phyloP scores from a whole-genome alignment of 2,797 vertebrate genomes.

The Caiman crocodilus region DNA sequence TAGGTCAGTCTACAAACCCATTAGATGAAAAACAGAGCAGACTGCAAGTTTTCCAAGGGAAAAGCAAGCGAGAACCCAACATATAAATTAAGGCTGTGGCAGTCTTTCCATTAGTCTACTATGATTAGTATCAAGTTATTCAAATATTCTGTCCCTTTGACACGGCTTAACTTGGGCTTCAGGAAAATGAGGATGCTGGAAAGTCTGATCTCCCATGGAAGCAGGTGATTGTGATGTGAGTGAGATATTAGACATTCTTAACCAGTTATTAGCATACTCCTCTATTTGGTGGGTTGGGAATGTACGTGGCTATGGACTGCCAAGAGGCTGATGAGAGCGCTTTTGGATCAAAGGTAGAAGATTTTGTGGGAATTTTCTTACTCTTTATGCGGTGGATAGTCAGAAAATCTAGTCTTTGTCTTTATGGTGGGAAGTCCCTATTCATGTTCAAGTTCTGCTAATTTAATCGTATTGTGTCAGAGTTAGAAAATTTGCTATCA shows the following conservation, averaged over 20 bases:
- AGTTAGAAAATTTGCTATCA: not conserved
- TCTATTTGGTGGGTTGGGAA: not conserved
- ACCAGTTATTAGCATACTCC: not conserved
- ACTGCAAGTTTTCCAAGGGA: slow-evolving; percentile 38
- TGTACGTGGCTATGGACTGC: not conserved
- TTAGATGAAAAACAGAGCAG: slow-evolving; percentile 61
- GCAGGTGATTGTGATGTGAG: not conserved
- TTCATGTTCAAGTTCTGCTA: not conserved
- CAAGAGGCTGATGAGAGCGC: not conserved
- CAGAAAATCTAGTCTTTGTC: not conserved
- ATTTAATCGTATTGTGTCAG: not conserved
- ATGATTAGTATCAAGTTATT: slow-evolving; percentile 52
- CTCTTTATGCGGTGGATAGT: not conserved
- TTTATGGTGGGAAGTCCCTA: not conserved
- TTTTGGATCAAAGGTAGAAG: not conserved
- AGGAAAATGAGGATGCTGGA: not conserved
- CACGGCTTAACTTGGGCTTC: not conserved
- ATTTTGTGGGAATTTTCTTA: not conserved
- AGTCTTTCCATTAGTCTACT: slow-evolving; percentile 40
- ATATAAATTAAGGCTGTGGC: slow-evolving; percentile 51
- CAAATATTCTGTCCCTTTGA: slow-evolving; percentile 40
- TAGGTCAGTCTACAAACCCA: slow-evolving; percentile 66
- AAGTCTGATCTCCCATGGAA: not conserved
- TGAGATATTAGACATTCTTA: not conserved
- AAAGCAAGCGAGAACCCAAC: slow-evolving; percentile 55